Conservation (phyloP, 2,113 vertebrate genomes). For the Empidonax alnorum region DNA sequence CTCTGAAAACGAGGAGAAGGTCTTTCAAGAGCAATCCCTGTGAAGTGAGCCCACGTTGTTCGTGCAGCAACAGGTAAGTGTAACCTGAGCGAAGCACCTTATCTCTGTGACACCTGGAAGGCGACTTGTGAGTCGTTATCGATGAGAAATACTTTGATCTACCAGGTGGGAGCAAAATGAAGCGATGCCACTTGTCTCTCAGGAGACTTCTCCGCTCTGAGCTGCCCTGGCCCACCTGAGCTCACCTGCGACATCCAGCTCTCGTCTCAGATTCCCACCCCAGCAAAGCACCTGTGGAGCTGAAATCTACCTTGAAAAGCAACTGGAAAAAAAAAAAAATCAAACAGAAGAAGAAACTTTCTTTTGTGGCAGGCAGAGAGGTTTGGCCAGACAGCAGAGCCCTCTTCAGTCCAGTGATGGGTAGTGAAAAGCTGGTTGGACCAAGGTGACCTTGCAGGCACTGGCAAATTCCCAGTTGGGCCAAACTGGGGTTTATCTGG, state of each 20-base stretch:
- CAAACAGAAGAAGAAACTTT: neutral
- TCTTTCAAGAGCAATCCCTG: neutral
- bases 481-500: slow-evolving; percentile 17
- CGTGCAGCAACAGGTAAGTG: neutral
- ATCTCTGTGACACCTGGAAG: slow-evolving; percentile 32
- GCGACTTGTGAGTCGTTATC: neutral
- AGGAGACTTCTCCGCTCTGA: neutral
- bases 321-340: neutral
- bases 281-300: slow-evolving; percentile 5
- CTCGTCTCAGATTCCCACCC: neutral
- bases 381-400: slow-evolving; percentile 58
- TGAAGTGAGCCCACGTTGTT: fast-evolving
- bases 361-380: neutral
- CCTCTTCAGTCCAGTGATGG: slow-evolving; percentile 48
- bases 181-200: neutral
- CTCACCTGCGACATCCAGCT: neutral
- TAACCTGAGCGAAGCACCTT: neutral
- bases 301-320: neutral
- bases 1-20: neutral
- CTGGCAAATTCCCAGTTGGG: neutral
- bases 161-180: slow-evolving; percentile 5
- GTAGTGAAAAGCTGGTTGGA: slow-evolving; percentile 37
- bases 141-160: neutral
- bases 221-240: neutral
- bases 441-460: neutral